phyloP scores from a whole-genome alignment of 2,113 vertebrate genomes.

The Gallinago undulata region DNA sequence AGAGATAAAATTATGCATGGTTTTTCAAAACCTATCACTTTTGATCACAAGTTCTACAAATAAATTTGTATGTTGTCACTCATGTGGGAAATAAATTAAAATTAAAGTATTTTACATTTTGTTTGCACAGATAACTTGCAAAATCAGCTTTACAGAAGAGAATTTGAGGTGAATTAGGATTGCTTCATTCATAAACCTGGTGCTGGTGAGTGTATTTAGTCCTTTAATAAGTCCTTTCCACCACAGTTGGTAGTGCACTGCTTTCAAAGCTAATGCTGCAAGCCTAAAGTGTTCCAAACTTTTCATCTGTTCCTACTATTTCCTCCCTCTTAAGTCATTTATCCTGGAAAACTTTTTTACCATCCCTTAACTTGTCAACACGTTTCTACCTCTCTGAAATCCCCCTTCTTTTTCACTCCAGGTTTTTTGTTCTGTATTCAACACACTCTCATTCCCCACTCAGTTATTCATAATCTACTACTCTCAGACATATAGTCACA shows the following conservation, averaged over 20 bases:
- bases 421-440: background rate
- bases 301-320: background rate
- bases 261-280: background rate
- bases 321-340: background rate
- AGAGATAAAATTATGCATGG: background rate
- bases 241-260: fast-evolving
- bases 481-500: background rate
- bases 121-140: background rate
- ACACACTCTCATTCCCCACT: background rate
- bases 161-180: background rate
- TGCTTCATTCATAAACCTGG: background rate
- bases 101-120: background rate
- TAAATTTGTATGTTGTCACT: background rate
- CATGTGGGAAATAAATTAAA: background rate
- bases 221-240: background rate
- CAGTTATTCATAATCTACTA: background rate
- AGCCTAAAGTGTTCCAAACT: fast-evolving
- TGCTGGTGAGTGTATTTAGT: background rate
- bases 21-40: background rate
- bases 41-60: background rate
- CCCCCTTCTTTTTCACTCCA: background rate
- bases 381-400: background rate
- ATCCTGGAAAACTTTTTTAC: background rate
- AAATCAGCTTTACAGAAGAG: background rate
- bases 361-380: background rate